Evolutionary conservation across 35 echinoderm and acorn worm species (phyloP).

Genomic region (Diadema setosum): DNA sequence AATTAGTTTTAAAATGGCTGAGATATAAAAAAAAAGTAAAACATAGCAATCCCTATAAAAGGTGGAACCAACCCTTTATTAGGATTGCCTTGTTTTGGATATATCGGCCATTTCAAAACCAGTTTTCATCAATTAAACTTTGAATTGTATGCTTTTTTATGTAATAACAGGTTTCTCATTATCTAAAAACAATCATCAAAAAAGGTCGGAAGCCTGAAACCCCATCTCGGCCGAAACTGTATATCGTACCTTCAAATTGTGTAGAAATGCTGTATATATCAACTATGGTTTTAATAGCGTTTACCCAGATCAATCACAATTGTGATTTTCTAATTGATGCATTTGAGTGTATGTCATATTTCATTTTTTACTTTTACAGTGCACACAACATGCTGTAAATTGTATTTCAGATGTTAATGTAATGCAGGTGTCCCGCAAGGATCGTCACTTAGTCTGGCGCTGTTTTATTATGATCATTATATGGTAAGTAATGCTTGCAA

Average conservation of each 20-base stretch:
- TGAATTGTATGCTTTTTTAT: too few relatives aligned
- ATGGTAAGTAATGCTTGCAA: background rate
- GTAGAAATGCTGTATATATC: slow-evolving; percentile 11
- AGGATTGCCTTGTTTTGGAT: too few relatives aligned
- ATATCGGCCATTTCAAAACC: too few relatives aligned
- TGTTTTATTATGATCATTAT: slow-evolving; percentile 17
- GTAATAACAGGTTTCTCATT: too few relatives aligned
- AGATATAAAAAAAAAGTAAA: background rate
- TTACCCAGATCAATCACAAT: slow-evolving; percentile 45
- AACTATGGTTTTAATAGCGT: slow-evolving; percentile 17
- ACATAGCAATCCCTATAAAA: too few relatives aligned
- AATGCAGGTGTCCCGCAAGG: background rate
- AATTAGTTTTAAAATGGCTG: background rate
- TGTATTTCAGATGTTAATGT: too few relatives aligned
- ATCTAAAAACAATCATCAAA: too few relatives aligned
- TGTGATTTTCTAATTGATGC: slow-evolving; percentile 22
- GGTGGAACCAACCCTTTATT: too few relatives aligned
- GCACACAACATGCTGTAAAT: background rate
- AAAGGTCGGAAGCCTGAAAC: too few relatives aligned
- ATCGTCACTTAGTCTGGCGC: background rate
- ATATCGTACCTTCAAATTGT: background rate
- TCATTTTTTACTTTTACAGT: background rate
- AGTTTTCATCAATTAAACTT: too few relatives aligned
- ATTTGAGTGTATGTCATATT: background rate
- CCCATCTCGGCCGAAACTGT: background rate